These are phyloP conservation scores for Ammospiza caudacuta DNA, from an alignment of 2,113 vertebrate genomes.

Conservation along the genomic window DNA sequence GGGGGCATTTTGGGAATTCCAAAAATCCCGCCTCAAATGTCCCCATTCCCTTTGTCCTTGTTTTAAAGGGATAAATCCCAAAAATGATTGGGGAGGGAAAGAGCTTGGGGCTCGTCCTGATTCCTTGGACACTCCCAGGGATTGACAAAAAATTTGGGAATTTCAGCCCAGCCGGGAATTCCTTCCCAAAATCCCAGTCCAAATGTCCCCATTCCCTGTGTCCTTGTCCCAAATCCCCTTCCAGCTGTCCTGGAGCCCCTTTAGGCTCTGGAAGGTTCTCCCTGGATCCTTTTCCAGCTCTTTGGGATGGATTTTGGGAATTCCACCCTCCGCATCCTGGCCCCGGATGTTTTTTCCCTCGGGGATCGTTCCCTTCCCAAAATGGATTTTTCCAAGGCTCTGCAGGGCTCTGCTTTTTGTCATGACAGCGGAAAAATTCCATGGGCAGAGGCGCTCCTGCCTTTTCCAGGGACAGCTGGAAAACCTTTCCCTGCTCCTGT, in stretches of 20 bases:
- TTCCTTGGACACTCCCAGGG: not conserved
- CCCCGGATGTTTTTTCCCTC: not conserved
- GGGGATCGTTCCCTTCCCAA: not conserved
- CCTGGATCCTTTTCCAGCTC: not conserved
- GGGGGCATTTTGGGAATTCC: not conserved
- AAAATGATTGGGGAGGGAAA: not conserved
- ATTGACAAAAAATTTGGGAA: not conserved
- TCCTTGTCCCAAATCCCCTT: not conserved
- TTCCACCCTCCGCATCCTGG: not conserved
- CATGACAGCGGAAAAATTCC: not conserved
- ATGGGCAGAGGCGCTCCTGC: not conserved
- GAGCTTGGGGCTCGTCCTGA: not conserved
- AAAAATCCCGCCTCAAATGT: too few species aligned
- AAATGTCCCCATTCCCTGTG: not conserved
- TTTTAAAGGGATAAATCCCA: not conserved
- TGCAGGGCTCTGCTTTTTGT: not conserved
- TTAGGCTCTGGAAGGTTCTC: not conserved
- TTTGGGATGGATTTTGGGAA: not conserved
- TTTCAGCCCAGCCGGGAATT: not conserved
- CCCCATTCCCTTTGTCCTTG: too few species aligned
- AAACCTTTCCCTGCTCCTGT: not conserved
- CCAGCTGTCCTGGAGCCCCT: not conserved
- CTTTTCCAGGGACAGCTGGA: not conserved
- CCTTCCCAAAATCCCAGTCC: not conserved
- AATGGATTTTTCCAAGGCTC: not conserved